Evolutionary conservation across 2,113 vertebrate genomes (phyloP), one percentile per base, ranked within the genome.

Genomic region (Phaethornis superciliosus): DNA sequence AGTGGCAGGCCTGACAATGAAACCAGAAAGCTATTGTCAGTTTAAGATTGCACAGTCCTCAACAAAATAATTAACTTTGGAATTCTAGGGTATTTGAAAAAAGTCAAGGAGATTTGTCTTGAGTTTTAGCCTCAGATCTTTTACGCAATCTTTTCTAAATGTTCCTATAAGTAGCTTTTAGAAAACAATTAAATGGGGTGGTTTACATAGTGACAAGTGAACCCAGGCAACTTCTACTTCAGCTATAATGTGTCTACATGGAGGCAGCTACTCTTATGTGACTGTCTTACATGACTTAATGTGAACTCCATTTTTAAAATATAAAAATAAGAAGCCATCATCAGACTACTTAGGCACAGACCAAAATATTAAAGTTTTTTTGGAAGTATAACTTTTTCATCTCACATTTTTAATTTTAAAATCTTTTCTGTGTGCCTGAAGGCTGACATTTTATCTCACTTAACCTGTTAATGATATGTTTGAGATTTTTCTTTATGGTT

Each of bases 401-500:
- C 44, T 80, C 79, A 64, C 8, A 24, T 14, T 60, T 75, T 90
- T 80, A 84, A 80, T n/a, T 37, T 30, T 78, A 20, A 7, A 15
- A 18, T 68, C 59, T 91, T 58, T 59, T 74, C 35, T 81, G 24
- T 89, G 22, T 80, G 65, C 49, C 76, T 68, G 33, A 94, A 21
- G 19, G 35, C 59, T 62, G 51, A 23, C 1, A 3, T 89, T 94
- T 84, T 90, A 42, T 87, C 54, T 96, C 63, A 72, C 42, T 91
- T 89, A 77, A 83, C 15, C 52, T 85, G 44, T 72, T 95, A 90
- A 90, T 19, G 10, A 65, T 1, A 4, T 60, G 40, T 33, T 89
- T 83, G 56, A 78, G 70, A 76, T 87, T 90, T 86, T 84, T 87
- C 62, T 54, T 90, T 72, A 83, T 88, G 49, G 23, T 96, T 94